phyloP scores from a whole-genome alignment of 2,797 vertebrate genomes.

The Hippocampus kuda region DNA sequence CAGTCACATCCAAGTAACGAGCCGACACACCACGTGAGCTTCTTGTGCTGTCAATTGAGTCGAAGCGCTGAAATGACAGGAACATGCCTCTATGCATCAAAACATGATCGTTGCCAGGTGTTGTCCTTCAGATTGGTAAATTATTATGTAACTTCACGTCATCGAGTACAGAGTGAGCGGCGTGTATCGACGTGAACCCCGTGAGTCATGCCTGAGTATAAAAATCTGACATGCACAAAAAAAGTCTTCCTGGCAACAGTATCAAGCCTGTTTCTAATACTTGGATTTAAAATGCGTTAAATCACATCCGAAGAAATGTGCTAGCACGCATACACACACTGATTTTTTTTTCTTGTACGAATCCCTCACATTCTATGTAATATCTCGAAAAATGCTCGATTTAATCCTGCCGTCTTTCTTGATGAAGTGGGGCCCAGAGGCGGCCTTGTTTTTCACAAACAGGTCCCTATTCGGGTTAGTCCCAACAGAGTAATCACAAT shows the following conservation, averaged over 20 bases:
- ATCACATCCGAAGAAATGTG: background rate
- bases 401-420: slow-evolving; percentile 10
- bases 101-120: slow-evolving; percentile 6
- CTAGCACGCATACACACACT: background rate
- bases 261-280: background rate
- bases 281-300: background rate
- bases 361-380: background rate
- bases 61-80: background rate
- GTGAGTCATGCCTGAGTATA: background rate
- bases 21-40: background rate
- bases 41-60: background rate
- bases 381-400: background rate
- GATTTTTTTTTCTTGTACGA: background rate
- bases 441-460: slow-evolving; percentile 48
- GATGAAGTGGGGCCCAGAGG: slow-evolving; percentile 28
- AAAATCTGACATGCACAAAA: background rate
- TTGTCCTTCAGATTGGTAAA: background rate
- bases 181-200: background rate
- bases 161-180: background rate
- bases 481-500: background rate
- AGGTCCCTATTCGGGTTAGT: slow-evolving; percentile 18
- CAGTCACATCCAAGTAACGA: background rate
- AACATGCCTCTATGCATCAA: background rate
- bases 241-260: background rate
- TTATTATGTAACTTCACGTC: background rate